A percentile compares a stretch with the other conserved stretches of the same genome.
Conservation (phyloP, 2,113 vertebrate species). For the Archocentrus centrarchus region DNA sequence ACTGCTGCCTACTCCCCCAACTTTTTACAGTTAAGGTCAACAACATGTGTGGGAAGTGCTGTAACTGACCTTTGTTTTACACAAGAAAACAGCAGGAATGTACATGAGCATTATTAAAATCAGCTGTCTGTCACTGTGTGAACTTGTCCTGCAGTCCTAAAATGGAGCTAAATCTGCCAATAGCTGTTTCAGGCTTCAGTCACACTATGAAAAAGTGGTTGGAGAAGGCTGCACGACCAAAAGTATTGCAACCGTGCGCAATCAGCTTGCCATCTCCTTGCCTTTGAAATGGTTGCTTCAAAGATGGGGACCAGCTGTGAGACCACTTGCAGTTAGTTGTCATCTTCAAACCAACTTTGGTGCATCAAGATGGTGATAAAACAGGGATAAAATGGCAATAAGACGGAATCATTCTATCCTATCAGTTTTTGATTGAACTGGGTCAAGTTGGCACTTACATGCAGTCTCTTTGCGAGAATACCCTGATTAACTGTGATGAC, state of each 20-base stretch:
- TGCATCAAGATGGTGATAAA: background rate
- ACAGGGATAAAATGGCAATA: accelerated
- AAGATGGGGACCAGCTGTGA: background rate
- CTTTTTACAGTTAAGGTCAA: slow-evolving; percentile 37
- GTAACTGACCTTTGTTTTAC: slow-evolving; percentile 18
- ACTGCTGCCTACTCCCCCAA: slow-evolving; percentile 12
- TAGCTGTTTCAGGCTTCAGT: slow-evolving; percentile 1
- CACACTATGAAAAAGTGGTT: background rate
- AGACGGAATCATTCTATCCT: background rate
- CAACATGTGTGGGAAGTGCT: slow-evolving; percentile 52
- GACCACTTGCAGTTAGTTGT: background rate
- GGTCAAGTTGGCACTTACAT: background rate
- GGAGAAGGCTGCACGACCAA: background rate
- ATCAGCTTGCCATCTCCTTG: background rate
- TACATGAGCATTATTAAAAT: background rate
- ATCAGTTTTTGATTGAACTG: background rate
- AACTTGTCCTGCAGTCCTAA: background rate
- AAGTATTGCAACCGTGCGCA: background rate
- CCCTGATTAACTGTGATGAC: background rate
- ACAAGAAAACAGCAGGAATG: background rate
- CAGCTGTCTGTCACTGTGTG: background rate
- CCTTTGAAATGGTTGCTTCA: background rate
- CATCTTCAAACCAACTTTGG: background rate
- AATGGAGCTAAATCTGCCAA: background rate
- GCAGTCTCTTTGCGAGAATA: background rate